Evolutionary conservation across 2,888 invertebrate genomes (phyloP), one percentile per base, ranked within the genome.

Genomic region (Agrotis ipsilon): DNA sequence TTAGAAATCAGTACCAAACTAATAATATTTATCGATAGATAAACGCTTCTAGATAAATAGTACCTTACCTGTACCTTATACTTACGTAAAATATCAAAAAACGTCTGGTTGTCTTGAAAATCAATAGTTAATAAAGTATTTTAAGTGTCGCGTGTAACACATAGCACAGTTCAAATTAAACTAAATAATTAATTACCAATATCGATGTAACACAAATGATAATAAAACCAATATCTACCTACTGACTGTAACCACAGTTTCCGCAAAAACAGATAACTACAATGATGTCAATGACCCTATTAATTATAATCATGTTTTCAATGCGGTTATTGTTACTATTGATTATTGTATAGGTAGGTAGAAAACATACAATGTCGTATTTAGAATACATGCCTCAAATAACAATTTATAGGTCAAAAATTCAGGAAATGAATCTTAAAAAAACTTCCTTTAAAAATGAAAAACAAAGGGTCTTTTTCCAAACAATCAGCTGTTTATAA

Each of bases 241-340:
- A n/a, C 21, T 67, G 4, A 24, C 16, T 39, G 21, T 13, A 72
- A 80, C 81, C 77, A 21, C 81, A 70, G 57, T 51, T 54, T 77
- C 73, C 73, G 66, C 24, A 5, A 13, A 32, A 5, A 16, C 13
- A 57, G 73, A 75, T 68, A 77, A 51, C 19, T 48, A 18, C 16
- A 69, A 59, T 27, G 39, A 51, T 76, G 64, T 65, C 67, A 78
- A n/a, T 70, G 75, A 75, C 80, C 69, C 19, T 13, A 72, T 75
- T 67, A 71, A 66, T 32, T n/a, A 51, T 24, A 67, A 57, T 49
- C 52, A 43, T 60, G 48, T 71, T 59, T 62, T 43, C 27, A 54
- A 43, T 78, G 79, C 60, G 72, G 79, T 74, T 72, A n/a, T n/a
- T n/a, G n/a, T 70, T 16, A 6, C 57, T 71, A 71, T 73, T 59